Evolutionary conservation across 1,140 invertebrate species (phyloP).

Genomic region (Drosophila willistoni): DNA sequence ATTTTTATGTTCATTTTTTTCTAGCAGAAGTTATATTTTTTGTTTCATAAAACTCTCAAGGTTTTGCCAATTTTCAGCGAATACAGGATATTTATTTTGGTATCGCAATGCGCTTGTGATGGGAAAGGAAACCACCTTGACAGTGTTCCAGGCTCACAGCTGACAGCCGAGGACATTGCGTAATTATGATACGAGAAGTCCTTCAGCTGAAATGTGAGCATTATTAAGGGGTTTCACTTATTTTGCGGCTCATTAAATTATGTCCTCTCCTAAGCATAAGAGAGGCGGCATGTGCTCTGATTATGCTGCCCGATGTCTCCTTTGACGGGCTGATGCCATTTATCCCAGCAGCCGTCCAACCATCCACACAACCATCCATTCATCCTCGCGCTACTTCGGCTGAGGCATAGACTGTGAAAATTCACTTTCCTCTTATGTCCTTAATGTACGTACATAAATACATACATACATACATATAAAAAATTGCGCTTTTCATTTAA

Average conservation of each 20-base stretch:
- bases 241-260: constrained; percentile 39
- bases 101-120: neutral
- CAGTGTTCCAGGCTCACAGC: neutral
- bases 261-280: constrained; percentile 20
- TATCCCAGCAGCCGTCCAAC: too few species aligned
- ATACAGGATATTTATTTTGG: neutral
- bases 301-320: constrained; percentile 7
- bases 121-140: neutral
- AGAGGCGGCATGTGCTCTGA: constrained; percentile 2
- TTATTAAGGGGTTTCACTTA: constrained; percentile 38
- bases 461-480: too few species aligned
- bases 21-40: neutral
- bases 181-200: constrained; percentile 25
- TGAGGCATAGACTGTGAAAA: neutral
- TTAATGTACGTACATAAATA: neutral
- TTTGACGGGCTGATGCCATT: constrained; percentile 10
- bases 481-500: constrained; percentile 1
- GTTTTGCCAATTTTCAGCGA: neutral
- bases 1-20: neutral
- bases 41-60: neutral
- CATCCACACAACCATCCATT: too few species aligned
- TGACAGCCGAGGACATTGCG: constrained; percentile 17
- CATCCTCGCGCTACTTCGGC: neutral
- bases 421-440: constrained; percentile 23
- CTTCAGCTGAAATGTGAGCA: constrained; percentile 37